Conservation (phyloP, 2,113 vertebrate species). For the Pteronura brasiliensis region DNA sequence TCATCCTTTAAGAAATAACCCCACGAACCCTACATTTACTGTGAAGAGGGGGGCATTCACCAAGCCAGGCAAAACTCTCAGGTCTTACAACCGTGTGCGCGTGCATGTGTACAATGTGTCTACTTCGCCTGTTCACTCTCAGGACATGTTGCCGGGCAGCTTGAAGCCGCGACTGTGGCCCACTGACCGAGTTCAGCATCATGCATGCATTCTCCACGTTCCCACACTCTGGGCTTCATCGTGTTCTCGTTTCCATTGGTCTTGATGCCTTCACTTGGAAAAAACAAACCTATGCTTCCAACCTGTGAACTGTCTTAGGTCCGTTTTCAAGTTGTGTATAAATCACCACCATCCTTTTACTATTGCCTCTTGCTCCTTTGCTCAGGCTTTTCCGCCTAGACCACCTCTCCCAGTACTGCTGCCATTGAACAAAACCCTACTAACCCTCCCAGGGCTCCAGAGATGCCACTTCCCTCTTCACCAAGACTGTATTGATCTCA, state of each 20-base stretch:
- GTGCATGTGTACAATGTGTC: fast-evolving
- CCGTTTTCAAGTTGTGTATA: not conserved
- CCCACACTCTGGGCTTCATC: not conserved
- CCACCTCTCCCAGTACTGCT: not conserved
- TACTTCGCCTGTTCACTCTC: not conserved
- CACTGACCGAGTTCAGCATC: not conserved
- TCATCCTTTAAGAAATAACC: not conserved
- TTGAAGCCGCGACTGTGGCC: not conserved
- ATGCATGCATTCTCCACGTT: fast-evolving
- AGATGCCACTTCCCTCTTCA: not conserved
- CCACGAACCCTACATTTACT: not conserved
- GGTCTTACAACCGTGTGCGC: not conserved
- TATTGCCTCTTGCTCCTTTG: not conserved
- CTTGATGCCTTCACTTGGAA: not conserved
- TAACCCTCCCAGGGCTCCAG: not conserved
- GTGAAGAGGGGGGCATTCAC: not conserved
- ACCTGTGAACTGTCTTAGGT: not conserved
- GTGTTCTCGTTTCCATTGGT: not conserved
- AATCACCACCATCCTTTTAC: not conserved
- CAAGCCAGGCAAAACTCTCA: not conserved
- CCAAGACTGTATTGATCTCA: not conserved
- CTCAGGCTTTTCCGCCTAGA: not conserved
- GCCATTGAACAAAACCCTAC: not conserved
- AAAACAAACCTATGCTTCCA: not conserved
- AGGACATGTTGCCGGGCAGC: not conserved